Conservation (phyloP, 2,888 invertebrate species). For the Limnephilus lunatus region DNA sequence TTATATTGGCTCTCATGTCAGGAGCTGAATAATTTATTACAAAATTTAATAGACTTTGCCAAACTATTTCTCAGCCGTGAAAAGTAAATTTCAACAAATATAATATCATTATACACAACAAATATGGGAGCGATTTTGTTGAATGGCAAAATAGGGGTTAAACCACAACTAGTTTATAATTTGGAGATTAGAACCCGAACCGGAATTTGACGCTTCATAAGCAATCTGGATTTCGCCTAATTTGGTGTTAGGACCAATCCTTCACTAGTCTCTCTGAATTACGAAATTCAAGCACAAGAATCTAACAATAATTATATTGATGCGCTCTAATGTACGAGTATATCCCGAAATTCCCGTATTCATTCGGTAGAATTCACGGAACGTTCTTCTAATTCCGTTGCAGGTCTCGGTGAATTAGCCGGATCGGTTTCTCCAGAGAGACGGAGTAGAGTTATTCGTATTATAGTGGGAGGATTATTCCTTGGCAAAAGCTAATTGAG, state of each 20-base stretch:
- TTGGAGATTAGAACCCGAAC: not conserved
- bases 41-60: too few relatives aligned
- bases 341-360: not conserved
- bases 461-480: not conserved
- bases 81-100: too few relatives aligned
- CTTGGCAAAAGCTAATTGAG: not conserved
- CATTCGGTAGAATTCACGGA: not conserved
- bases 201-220: not conserved
- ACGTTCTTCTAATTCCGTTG: not conserved
- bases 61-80: too few relatives aligned
- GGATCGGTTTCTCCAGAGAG: not conserved
- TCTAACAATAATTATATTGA: not conserved
- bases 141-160: not conserved
- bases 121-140: not conserved
- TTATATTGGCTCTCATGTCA: too few relatives aligned
- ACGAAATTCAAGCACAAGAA: not conserved
- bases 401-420: not conserved
- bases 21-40: too few relatives aligned
- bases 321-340: not conserved
- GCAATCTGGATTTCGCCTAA: not conserved
- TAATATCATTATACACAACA: too few relatives aligned
- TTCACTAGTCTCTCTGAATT: not conserved
- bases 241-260: not conserved
- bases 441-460: not conserved
- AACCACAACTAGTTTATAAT: not conserved